These are phyloP conservation scores for Peromyscus californicus DNA, from an alignment of 2,113 vertebrate species.

Conservation along the genomic window DNA sequence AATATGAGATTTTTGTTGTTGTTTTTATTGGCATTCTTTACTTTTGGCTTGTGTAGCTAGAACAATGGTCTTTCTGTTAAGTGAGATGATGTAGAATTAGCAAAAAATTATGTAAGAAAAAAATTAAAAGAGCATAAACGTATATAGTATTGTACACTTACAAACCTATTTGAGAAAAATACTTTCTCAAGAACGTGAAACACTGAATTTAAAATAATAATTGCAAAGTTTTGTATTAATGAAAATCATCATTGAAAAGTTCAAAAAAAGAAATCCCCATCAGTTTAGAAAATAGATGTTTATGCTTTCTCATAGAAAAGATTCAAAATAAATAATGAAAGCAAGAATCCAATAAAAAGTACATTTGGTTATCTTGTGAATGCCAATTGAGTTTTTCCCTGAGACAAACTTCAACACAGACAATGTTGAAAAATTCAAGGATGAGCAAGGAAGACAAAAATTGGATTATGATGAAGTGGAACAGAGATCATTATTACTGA, in stretches of 20 bases:
- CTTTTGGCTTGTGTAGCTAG: not conserved
- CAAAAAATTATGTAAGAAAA: too few species aligned
- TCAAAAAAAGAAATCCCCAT: not conserved
- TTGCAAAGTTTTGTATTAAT: not conserved
- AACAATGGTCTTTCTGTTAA: not conserved
- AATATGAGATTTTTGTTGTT: not conserved
- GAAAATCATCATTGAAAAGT: not conserved
- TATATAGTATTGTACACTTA: too few species aligned
- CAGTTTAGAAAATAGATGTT: not conserved
- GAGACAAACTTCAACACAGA: not conserved
- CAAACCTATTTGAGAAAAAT: not conserved
- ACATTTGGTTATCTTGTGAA: not conserved
- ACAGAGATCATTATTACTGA: not conserved
- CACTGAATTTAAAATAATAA: not conserved
- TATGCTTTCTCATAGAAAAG: not conserved
- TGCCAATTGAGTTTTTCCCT: not conserved
- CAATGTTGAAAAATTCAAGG: not conserved
- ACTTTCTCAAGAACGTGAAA: not conserved
- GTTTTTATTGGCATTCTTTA: not conserved
- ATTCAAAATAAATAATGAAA: not conserved
- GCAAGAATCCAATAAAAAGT: not conserved
- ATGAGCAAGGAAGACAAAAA: rapidly evolving
- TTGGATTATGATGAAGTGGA: not conserved
- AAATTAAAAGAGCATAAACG: not conserved
- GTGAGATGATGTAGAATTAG: not conserved